Conservation (phyloP, 2,797 vertebrate species). For the Brotogeris chrysoptera region DNA sequence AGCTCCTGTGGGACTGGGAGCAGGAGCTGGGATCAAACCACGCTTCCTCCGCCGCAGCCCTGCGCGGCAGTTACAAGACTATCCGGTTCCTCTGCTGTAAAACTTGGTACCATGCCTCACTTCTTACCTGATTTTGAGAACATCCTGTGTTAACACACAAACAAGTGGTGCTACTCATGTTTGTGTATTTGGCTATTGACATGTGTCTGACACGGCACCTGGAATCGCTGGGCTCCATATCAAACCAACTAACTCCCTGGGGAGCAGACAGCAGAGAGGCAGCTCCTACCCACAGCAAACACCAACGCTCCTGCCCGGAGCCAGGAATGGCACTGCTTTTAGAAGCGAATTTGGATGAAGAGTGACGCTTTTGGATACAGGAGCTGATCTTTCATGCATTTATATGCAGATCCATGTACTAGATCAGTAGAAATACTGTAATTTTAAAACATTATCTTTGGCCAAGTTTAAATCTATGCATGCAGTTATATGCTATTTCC, state of each 20-base stretch:
- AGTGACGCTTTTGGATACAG: background rate
- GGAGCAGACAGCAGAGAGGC: background rate
- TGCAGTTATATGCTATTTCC: background rate
- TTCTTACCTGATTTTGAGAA: constrained; percentile 54
- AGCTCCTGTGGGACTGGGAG: background rate
- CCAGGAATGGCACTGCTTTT: background rate
- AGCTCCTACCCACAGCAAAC: background rate
- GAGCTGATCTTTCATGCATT: background rate
- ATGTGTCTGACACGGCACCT: background rate
- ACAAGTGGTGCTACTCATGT: constrained; percentile 1
- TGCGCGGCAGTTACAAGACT: background rate
- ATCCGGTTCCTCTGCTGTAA: constrained; percentile 51
- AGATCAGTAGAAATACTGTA: background rate
- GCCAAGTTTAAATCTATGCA: background rate
- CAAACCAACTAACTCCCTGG: background rate
- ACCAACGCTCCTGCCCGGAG: background rate
- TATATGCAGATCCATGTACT: background rate
- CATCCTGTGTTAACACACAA: constrained; percentile 53
- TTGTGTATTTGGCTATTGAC: background rate
- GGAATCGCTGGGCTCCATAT: background rate
- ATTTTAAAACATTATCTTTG: background rate
- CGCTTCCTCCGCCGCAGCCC: background rate
- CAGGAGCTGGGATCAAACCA: background rate
- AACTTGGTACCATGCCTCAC: constrained; percentile 30
- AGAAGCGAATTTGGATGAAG: background rate